Evolutionary conservation across 1,140 invertebrate species (phyloP).

Genomic region (Drosophila repleta): DNA sequence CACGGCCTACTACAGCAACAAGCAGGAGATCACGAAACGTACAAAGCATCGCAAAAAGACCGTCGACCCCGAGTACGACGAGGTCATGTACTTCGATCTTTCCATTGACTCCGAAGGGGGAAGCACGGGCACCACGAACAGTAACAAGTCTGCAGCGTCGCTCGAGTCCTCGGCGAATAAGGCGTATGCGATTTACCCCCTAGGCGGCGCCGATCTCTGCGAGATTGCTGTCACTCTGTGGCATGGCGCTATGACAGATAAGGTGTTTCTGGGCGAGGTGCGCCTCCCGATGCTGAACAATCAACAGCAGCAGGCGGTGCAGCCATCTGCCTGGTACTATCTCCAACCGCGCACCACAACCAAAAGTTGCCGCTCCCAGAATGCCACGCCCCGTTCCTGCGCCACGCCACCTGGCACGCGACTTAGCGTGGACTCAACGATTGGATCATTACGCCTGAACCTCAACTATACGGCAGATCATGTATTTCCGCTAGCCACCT

Average conservation of each 20-base stretch:
- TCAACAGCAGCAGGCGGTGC: conserved; percentile 86
- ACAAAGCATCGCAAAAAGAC: conserved; percentile 96
- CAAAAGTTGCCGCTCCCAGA: conserved; percentile 85
- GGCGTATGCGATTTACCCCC: conserved; percentile 85
- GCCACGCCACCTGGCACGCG: conserved; percentile 89
- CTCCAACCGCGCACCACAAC: conserved; percentile 88
- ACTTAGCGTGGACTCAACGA: conserved; percentile 86
- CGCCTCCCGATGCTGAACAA: conserved; percentile 89
- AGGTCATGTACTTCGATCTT: conserved; percentile 94
- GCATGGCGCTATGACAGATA: conserved; percentile 91
- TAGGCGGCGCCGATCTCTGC: conserved; percentile 87
- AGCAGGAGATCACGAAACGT: conserved; percentile 91
- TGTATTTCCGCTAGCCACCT: conserved; percentile 92
- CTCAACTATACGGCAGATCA: conserved; percentile 95
- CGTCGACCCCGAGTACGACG: conserved; percentile 94
- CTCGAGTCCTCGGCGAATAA: conserved; percentile 78
- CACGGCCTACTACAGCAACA: conserved; percentile 91
- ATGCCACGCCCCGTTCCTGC: conserved; percentile 86
- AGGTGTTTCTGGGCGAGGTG: conserved; percentile 94
- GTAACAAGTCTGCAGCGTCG: conserved; percentile 63
- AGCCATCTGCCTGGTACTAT: conserved; percentile 90
- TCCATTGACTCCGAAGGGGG: conserved; percentile 85
- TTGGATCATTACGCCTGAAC: conserved; percentile 93
- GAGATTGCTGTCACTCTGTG: conserved; percentile 92
- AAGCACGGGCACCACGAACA: conserved; percentile 80